phyloP scores from a whole-genome alignment of 1,140 invertebrate genomes.

The Venustaconcha ellipsiformis region DNA sequence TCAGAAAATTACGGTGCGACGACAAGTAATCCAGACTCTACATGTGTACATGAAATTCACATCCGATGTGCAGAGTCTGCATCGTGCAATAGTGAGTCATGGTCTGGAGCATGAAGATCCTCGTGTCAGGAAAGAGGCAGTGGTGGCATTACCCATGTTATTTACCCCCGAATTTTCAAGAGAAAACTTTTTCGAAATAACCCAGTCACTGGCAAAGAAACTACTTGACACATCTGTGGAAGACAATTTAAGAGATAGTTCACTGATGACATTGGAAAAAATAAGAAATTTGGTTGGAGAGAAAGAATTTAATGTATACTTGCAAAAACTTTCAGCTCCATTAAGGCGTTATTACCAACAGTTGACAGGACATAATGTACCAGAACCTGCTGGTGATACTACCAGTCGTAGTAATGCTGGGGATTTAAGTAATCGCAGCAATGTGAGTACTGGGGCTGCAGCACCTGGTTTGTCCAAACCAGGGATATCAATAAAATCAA shows the following conservation, averaged over 20 bases:
- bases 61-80: conserved; percentile 50
- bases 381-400: conserved; percentile 11
- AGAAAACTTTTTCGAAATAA: conserved; percentile 62
- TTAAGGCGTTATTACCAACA: conserved; percentile 60
- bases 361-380: conserved; percentile 43
- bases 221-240: conserved; percentile 57
- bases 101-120: conserved; percentile 64
- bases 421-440: not conserved
- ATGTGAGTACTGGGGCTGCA: not conserved
- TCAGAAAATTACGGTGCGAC: conserved; percentile 61
- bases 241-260: conserved; percentile 60
- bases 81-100: conserved; percentile 59
- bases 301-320: conserved; percentile 58
- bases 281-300: conserved; percentile 62
- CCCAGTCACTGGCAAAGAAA: conserved; percentile 64
- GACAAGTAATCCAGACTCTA: conserved; percentile 63
- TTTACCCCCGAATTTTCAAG: conserved; percentile 65
- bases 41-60: conserved; percentile 68
- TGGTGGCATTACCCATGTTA: conserved; percentile 65
- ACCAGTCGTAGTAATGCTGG: conserved; percentile 7
- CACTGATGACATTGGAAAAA: conserved; percentile 62
- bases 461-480: no score
- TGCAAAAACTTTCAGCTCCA: conserved; percentile 59
- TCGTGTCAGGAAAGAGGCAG: conserved; percentile 60
- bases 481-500: conserved; percentile 12